phyloP scores from a whole-genome alignment of 2,797 vertebrate species.

The Alauda arvensis region DNA sequence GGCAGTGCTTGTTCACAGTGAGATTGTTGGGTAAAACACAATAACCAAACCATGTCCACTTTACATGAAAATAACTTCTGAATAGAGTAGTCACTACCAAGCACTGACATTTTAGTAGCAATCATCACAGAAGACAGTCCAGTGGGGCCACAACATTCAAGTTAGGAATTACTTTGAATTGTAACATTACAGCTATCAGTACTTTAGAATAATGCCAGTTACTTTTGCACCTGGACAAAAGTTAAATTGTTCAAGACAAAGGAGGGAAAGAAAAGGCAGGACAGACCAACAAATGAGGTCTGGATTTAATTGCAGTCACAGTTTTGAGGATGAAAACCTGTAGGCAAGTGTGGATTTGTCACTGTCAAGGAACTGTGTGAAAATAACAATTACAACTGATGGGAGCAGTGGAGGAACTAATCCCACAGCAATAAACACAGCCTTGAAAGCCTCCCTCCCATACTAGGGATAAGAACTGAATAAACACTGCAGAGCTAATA shows the following conservation, averaged over 20 bases:
- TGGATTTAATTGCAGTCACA: neutral
- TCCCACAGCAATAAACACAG: neutral
- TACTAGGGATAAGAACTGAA: neutral
- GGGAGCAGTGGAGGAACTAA: neutral
- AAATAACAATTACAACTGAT: neutral
- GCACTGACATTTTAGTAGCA: neutral
- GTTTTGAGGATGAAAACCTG: neutral
- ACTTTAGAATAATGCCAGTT: accelerated
- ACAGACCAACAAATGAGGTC: neutral
- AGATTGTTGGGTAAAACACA: neutral
- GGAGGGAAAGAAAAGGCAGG: accelerated
- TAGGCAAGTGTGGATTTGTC: neutral
- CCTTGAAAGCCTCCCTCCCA: neutral
- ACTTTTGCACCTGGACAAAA: neutral
- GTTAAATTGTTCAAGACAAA: neutral
- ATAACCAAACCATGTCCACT: neutral
- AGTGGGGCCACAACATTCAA: neutral
- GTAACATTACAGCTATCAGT: neutral
- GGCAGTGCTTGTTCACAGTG: neutral
- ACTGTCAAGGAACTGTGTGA: neutral
- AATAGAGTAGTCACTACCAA: neutral
- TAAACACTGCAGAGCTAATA: neutral
- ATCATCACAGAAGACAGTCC: neutral
- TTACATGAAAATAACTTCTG: neutral
- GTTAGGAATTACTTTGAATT: neutral